Base-by-base conservation (phyloP, 2,888 invertebrate genomes). In the Agelastica alni region DNA sequence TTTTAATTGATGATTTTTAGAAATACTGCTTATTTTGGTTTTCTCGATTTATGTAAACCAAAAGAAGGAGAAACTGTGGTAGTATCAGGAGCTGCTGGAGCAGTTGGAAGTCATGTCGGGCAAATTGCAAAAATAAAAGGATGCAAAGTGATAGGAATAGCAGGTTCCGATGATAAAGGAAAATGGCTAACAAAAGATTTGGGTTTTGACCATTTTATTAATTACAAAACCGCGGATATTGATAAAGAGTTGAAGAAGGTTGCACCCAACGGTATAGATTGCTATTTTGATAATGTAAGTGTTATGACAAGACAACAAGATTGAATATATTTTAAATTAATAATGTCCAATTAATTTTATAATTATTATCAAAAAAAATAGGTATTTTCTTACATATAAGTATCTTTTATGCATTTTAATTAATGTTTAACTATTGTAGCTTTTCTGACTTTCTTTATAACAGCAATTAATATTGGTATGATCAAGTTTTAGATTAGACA, bases 231-330 rank as follows among this genome's bases (percentile, higher is more conserved):
- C 2, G 77, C 75, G 3, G 71, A 85, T 64, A 63, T 86, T 41
- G 70, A 72, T 0, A 68, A 77, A 43, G 81, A 80, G 30, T 74
- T 90, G n/a, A 80, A 80, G 58, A 76, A 83, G 70, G 77, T 75
- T 45, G 86, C 87, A 6, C 86, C 88, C 0, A 77, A 85, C 14
- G 89, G 89, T 1, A 75, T 89, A 0, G 88, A 90, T 68, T 86
- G 87, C 67, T 89, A 86, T 68, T 89, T 89, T 69, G 90, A 90
- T 69, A 89, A 89, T 74, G 89, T 89, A 75, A 72, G 82, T 74
- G 41, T 10, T 13, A 14, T n/a, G n/a, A n/a, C n/a, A n/a, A n/a
- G n/a, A n/a, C n/a, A n/a, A n/a, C n/a, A n/a, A n/a, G n/a, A n/a
- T n/a, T n/a, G n/a, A n/a, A n/a, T n/a, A n/a, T n/a, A n/a, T n/a